phyloP scores from a whole-genome alignment of 2,797 vertebrate genomes.

The Spinibarbus caldwelli region DNA sequence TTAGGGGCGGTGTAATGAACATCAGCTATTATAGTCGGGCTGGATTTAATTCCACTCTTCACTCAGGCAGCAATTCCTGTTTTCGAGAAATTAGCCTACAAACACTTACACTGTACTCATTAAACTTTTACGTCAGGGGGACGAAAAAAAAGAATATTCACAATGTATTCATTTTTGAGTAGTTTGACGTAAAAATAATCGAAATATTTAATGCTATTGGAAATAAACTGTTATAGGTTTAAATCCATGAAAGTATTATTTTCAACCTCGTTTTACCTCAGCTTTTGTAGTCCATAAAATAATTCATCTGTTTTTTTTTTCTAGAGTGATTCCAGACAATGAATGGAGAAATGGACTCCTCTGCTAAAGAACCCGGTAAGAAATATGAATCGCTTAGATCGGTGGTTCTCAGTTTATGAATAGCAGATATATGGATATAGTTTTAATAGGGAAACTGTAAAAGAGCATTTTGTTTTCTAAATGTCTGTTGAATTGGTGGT shows the following conservation, averaged over 20 bases:
- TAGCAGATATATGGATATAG: background rate
- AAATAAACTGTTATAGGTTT: no score
- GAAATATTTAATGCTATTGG: no score
- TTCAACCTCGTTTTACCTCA: no score
- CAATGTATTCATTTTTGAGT: background rate
- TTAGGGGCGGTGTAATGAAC: conserved; percentile 87
- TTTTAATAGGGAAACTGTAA: background rate
- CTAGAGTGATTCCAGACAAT: conserved; percentile 77
- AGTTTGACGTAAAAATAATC: background rate
- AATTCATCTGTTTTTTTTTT: background rate
- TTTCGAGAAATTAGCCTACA: background rate
- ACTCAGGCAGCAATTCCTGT: conserved; percentile 12
- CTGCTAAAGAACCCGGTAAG: conserved; percentile 88
- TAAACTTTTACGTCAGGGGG: background rate
- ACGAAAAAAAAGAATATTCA: no score
- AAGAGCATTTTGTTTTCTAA: background rate
- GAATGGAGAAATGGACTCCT: conserved; percentile 92
- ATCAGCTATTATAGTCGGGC: conserved; percentile 79
- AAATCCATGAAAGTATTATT: background rate
- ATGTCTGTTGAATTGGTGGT: background rate
- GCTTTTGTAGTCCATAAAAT: background rate
- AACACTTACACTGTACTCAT: background rate
- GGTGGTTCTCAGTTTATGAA: background rate
- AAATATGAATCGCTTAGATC: background rate
- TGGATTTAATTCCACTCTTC: conserved; percentile 66